Evolutionary conservation across 1,140 invertebrate genomes (phyloP), one percentile per base, ranked within the genome.

Genomic region (Drosophila mojavensis): DNA sequence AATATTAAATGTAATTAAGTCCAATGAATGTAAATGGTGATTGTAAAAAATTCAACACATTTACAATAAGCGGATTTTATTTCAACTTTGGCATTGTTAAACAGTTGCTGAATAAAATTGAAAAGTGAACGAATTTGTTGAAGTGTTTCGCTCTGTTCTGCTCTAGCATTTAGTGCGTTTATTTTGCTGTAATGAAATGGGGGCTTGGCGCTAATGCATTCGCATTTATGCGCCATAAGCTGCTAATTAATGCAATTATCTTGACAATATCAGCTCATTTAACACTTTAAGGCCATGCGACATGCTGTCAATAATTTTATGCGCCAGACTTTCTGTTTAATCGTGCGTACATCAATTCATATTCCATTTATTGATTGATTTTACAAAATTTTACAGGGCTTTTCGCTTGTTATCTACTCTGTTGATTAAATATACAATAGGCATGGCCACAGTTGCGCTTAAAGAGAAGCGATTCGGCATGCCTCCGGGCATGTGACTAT

Each of bases 231-330:
- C 5, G 28, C 11, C 60, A 30, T 45, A 53, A 17, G 17, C 47
- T 26, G 26, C 60, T 75, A 72, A 78, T 82, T 78, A 78, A 75
- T 82, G 55, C 62, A 75, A 60, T 78, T 64, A 55, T 79, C 75
- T 82, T 82, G 71, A 36, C 71, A 56, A 64, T 55, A 55, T 41
- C 69, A 43, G 56, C 53, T 51, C 73, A 75, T 76, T 76, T 53
- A 75, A 63, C 62, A 39, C 61, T 62, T 26, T 53, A 62, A 75
- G 62, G 50, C 73, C 56, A 51, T 56, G 74, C 36, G 36, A 64
- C 43, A 59, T 45, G 65, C 39, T 51, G 68, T 65, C 43, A 41
- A 30, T 4, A 3, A 4, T 30, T 4, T 0, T 30, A 30, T 30
- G 39, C 10, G 36, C 15, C 13, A n/a, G 17, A 17, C 10, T 20